phyloP scores from a whole-genome alignment of 2,797 vertebrate species.

The Jordanella pulchra region DNA sequence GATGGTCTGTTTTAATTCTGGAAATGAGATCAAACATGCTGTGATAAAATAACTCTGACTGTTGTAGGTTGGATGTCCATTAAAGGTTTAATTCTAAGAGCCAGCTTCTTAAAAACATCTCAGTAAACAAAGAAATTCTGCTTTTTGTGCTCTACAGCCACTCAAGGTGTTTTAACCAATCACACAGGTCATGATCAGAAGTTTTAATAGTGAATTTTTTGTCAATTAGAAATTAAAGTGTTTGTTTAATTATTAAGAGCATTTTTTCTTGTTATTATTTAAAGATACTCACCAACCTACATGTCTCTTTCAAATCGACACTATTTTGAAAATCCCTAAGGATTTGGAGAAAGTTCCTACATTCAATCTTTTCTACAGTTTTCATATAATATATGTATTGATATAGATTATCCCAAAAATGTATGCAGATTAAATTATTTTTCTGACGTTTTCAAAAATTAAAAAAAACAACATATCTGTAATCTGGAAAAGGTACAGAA shows the following conservation, averaged over 20 bases:
- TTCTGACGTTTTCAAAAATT: not conserved
- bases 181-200: no score
- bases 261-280: not conserved
- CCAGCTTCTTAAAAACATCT: not conserved
- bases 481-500: not conserved
- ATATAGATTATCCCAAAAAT: not conserved
- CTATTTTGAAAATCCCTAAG: not conserved
- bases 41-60: constrained; percentile 16
- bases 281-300: not conserved
- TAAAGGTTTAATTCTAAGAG: not conserved
- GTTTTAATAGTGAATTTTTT: not conserved
- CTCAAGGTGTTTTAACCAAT: not conserved
- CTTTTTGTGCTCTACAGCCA: not conserved
- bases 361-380: not conserved
- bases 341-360: not conserved
- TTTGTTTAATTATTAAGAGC: not conserved
- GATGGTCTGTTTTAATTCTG: constrained; percentile 23
- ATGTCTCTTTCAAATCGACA: not conserved
- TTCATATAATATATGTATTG: not conserved
- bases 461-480: not conserved
- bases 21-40: constrained; percentile 57
- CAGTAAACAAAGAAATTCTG: not conserved
- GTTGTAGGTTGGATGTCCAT: not conserved
- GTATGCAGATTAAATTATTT: not conserved
- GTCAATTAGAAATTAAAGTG: not conserved